Conservation (phyloP, 2,888 invertebrate species). For the Lacanobia oleracea region DNA sequence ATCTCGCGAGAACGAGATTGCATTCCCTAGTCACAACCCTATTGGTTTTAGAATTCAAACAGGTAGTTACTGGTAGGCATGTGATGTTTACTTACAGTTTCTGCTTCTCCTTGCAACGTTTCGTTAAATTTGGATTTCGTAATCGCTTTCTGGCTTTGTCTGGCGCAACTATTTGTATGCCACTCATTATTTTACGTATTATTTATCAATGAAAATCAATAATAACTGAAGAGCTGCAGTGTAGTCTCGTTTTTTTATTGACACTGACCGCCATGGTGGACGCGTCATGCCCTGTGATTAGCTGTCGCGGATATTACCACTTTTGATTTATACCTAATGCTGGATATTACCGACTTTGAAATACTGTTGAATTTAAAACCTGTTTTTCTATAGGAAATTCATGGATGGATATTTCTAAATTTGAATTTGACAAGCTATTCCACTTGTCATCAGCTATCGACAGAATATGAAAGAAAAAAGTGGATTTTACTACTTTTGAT, state of each 20-base stretch:
- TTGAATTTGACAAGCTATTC: constrained; percentile 10
- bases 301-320: constrained; percentile 22
- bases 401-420: constrained; percentile 15
- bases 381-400: constrained; percentile 18
- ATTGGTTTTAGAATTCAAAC: constrained; percentile 13
- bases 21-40: neutral
- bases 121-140: constrained; percentile 12
- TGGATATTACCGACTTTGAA: constrained; percentile 23
- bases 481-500: constrained; percentile 1
- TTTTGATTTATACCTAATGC: constrained; percentile 27
- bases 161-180: constrained; percentile 19
- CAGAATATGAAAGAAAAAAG: constrained; percentile 7
- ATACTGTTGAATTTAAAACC: constrained; percentile 17
- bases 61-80: constrained; percentile 13
- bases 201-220: constrained; percentile 17
- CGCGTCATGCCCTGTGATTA: constrained; percentile 20
- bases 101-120: constrained; percentile 13
- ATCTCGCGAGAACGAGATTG: too few relatives aligned
- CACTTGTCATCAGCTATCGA: constrained; percentile 18
- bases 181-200: constrained; percentile 20
- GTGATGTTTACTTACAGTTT: constrained; percentile 15
- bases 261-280: constrained; percentile 19
- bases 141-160: constrained; percentile 16
- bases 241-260: constrained; percentile 15
- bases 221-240: constrained; percentile 14